Evolutionary conservation across 2,113 vertebrate species (phyloP).

Genomic region (Sphaerodactylus townsendi): DNA sequence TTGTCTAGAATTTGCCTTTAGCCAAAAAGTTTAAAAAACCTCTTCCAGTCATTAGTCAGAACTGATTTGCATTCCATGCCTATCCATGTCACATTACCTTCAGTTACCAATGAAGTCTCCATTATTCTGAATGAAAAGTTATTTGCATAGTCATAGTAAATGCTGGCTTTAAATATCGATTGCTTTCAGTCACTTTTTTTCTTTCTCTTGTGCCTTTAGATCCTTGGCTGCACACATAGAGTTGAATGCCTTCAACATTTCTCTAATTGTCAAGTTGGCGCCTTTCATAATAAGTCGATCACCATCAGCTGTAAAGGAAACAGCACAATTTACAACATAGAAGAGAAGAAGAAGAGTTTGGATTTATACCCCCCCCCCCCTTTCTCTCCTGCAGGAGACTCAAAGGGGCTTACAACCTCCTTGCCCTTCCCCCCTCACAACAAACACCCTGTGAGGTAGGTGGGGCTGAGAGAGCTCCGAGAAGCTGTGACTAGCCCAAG

Average conservation of each 20-base stretch:
- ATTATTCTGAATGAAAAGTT: not conserved
- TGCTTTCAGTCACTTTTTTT: slow-evolving; percentile 56
- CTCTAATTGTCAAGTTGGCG: slow-evolving; percentile 73
- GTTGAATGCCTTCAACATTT: slow-evolving; percentile 82
- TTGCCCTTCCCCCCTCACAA: too few species aligned
- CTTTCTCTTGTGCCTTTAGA: slow-evolving; percentile 66
- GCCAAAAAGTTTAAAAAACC: not conserved
- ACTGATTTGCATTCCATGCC: too few species aligned
- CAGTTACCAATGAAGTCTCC: not conserved
- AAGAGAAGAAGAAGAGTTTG: too few species aligned
- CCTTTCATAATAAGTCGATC: slow-evolving; percentile 86
- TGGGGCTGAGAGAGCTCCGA: too few species aligned
- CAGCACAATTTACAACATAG: slow-evolving; percentile 1
- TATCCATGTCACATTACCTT: not conserved
- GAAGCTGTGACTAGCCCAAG: too few species aligned
- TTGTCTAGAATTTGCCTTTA: not conserved
- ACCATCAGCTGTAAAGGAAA: slow-evolving; percentile 79
- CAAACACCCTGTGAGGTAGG: too few species aligned
- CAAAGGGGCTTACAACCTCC: too few species aligned
- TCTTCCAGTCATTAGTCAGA: not conserved
- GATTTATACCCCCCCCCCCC: too few species aligned
- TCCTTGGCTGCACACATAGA: slow-evolving; percentile 80
- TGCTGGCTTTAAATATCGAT: not conserved
- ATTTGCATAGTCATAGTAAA: slow-evolving; percentile 14
- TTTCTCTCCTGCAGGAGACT: too few species aligned